Evolutionary conservation across 2,888 invertebrate genomes (phyloP).

Genomic region (Euplagia quadripunctaria): DNA sequence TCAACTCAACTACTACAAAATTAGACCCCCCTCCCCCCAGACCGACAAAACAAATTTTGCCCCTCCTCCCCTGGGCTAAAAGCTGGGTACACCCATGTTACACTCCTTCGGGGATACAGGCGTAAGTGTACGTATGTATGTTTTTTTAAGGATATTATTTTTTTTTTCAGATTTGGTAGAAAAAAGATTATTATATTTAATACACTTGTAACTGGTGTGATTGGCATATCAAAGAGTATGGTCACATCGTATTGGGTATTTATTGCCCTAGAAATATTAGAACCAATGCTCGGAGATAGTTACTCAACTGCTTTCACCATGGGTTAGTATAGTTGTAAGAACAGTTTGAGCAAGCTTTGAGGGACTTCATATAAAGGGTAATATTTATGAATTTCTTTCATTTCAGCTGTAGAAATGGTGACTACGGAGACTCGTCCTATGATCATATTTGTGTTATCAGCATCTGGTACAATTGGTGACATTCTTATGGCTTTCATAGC

Average conservation of each 20-base stretch:
- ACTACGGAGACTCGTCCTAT: conserved; percentile 52
- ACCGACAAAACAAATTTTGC: too few species aligned
- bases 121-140: not conserved
- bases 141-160: not conserved
- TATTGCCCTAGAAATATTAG: conserved; percentile 50
- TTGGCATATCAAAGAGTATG: conserved; percentile 39
- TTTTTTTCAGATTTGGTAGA: conserved; percentile 38
- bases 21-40: too few species aligned
- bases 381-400: conserved; percentile 31
- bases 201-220: conserved; percentile 21
- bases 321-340: conserved; percentile 36
- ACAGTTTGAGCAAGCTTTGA: not conserved
- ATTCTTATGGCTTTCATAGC: conserved; percentile 35
- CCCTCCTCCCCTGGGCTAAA: too few species aligned
- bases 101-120: not conserved
- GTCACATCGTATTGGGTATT: conserved; percentile 43
- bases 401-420: conserved; percentile 73
- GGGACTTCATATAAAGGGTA: not conserved
- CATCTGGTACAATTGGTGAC: conserved; percentile 30
- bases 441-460: conserved; percentile 40
- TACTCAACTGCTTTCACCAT: conserved; percentile 59
- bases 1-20: too few species aligned
- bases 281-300: conserved; percentile 59
- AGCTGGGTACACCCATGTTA: too few species aligned
- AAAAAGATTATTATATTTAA: conserved; percentile 33